Evolutionary conservation across 2,113 vertebrate species (phyloP).

Genomic region (Pardalotus punctatus): DNA sequence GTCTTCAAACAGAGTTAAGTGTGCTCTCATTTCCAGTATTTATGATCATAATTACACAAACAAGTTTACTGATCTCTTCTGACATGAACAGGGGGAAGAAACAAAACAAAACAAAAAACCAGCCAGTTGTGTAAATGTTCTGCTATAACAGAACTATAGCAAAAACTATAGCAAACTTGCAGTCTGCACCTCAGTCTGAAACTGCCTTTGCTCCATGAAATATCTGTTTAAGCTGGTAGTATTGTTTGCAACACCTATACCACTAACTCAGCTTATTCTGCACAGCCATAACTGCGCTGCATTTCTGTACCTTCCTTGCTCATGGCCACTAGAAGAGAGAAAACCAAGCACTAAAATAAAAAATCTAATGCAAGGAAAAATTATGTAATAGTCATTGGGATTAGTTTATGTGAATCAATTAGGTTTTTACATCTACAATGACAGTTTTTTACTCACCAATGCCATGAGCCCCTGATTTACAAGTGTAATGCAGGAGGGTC

Average conservation of each 20-base stretch:
- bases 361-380: neutral
- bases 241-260: neutral
- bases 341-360: neutral
- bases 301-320: neutral
- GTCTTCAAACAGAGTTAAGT: neutral
- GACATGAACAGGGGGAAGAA: neutral
- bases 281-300: accelerated
- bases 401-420: neutral
- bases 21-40: neutral
- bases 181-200: neutral
- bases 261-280: neutral
- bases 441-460: slow-evolving; percentile 81
- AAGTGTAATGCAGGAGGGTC: slow-evolving; percentile 96
- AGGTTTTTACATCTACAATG: neutral
- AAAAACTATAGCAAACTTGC: neutral
- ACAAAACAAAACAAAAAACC: neutral
- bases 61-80: neutral
- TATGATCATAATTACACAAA: neutral
- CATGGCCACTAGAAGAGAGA: neutral
- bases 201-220: neutral
- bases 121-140: neutral
- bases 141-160: neutral
- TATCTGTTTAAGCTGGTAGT: neutral
- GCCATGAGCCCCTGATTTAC: slow-evolving; percentile 95
- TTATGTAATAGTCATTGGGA: neutral